Conservation (phyloP, 2,797 vertebrate genomes). For the Anomalospiza imberbis region DNA sequence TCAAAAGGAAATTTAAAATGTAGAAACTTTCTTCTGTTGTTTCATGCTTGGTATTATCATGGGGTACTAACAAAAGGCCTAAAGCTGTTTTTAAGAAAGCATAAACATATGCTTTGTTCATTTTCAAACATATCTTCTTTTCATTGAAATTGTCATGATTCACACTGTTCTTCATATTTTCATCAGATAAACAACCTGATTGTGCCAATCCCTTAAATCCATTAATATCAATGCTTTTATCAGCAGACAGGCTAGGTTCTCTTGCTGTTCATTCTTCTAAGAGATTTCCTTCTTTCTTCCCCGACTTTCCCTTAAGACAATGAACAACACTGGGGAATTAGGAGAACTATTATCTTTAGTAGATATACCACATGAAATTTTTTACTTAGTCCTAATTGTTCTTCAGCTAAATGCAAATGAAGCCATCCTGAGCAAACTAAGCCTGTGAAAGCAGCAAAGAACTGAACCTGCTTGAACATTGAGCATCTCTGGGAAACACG, state of each 20-base stretch:
- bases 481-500: not conserved
- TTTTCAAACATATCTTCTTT: slow-evolving; percentile 26
- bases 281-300: not conserved
- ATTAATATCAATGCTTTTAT: not conserved
- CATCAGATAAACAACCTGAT: not conserved
- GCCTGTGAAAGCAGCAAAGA: not conserved
- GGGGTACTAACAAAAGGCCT: not conserved
- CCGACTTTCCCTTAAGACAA: not conserved
- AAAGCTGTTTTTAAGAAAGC: slow-evolving; percentile 49
- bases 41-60: not conserved
- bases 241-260: not conserved
- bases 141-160: slow-evolving; percentile 31
- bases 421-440: not conserved
- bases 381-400: not conserved
- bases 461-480: not conserved
- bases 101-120: not conserved
- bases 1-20: not conserved
- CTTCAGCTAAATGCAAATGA: not conserved
- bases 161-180: slow-evolving; percentile 19
- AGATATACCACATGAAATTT: not conserved
- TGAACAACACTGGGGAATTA: not conserved
- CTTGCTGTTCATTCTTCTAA: not conserved
- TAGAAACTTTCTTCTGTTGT: not conserved
- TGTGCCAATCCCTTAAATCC: not conserved
- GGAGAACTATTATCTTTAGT: not conserved